phyloP scores from a whole-genome alignment of 2,888 invertebrate species.

The Agrotis exclamationis region DNA sequence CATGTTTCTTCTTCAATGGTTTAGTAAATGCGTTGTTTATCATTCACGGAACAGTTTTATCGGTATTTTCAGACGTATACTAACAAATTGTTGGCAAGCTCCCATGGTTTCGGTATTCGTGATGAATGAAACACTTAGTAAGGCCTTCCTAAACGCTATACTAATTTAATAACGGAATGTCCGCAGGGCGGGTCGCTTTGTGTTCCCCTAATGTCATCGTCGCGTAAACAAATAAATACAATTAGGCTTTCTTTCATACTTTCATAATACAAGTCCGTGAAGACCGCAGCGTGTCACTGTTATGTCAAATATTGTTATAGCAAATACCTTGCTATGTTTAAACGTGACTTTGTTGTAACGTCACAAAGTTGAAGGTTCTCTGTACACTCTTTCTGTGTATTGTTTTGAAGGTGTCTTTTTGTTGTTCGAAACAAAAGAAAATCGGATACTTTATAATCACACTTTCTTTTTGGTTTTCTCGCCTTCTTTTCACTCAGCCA shows the following conservation, averaged over 20 bases:
- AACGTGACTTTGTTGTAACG: neutral
- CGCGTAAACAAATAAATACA: conserved; percentile 58
- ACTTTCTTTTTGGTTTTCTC: neutral
- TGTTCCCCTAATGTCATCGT: conserved; percentile 56
- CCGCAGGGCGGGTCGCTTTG: conserved; percentile 53
- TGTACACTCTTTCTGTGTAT: neutral
- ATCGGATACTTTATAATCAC: neutral
- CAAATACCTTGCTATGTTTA: neutral
- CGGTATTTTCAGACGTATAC: conserved; percentile 18
- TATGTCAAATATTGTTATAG: conserved; percentile 47
- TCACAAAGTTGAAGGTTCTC: conserved; percentile 9
- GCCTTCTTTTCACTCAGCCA: neutral
- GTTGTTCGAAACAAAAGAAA: neutral
- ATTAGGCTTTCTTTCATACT: conserved; percentile 50
- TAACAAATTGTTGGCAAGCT: conserved; percentile 52
- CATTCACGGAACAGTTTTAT: conserved; percentile 16
- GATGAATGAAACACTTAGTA: conserved; percentile 58
- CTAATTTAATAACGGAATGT: conserved; percentile 59
- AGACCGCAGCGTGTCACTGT: conserved; percentile 34
- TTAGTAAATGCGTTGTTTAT: conserved; percentile 15
- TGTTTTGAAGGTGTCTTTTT: neutral
- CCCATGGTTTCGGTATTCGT: conserved; percentile 43
- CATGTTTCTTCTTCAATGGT: neutral
- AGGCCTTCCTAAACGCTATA: conserved; percentile 51
- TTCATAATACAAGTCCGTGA: conserved; percentile 24